Conservation (phyloP, 2,113 vertebrate species). For the Psilopsiagon aymara region DNA sequence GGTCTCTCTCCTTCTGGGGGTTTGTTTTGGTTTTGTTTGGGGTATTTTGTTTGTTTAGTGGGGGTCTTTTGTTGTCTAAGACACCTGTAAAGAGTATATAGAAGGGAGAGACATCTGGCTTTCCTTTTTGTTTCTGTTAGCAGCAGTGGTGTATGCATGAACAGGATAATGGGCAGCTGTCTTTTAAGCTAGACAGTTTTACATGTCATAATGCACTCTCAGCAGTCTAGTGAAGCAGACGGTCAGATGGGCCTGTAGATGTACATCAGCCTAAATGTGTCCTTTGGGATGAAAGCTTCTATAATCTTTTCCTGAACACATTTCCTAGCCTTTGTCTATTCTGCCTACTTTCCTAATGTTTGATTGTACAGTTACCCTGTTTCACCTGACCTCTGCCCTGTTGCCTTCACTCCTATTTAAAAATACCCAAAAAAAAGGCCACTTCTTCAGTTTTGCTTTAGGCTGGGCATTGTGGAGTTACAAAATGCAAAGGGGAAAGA, state of each 20-base stretch:
- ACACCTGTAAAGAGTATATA: not conserved
- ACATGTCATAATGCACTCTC: rapidly evolving
- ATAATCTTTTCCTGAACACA: rapidly evolving
- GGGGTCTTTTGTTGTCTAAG: no score
- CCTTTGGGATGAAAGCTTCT: not conserved
- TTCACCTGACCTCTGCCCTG: not conserved
- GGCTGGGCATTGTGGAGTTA: not conserved
- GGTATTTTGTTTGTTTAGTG: not conserved
- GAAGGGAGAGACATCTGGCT: not conserved
- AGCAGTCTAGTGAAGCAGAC: not conserved
- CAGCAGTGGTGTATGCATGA: not conserved
- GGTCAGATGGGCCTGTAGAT: not conserved
- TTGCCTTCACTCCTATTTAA: not conserved
- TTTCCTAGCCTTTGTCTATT: not conserved
- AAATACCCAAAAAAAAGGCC: not conserved
- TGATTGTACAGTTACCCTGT: rapidly evolving
- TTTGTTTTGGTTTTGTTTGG: not conserved
- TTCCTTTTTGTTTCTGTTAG: not conserved
- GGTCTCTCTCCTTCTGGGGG: not conserved
- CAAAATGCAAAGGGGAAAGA: not conserved
- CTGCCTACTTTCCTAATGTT: not conserved
- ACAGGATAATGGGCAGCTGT: not conserved
- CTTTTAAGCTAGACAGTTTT: not conserved
- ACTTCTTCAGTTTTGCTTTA: not conserved
- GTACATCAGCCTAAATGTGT: not conserved